Conservation (phyloP, 1,140 invertebrate genomes). For the Drosophila funebris region DNA sequence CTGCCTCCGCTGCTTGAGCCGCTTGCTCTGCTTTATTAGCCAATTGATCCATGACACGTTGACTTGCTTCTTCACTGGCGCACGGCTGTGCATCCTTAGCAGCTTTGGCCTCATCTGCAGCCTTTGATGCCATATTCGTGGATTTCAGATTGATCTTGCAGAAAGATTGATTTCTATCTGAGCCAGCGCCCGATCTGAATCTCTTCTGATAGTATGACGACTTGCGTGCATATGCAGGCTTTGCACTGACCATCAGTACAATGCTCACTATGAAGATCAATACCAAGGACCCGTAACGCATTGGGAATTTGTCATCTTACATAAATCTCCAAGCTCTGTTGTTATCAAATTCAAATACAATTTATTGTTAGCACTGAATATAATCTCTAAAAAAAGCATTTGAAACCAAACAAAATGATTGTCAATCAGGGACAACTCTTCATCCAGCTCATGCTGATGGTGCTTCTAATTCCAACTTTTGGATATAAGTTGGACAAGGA, state of each 20-base stretch:
- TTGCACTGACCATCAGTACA: constrained; percentile 3
- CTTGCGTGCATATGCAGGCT: background rate
- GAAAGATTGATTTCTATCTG: background rate
- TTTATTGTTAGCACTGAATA: background rate
- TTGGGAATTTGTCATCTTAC: constrained; percentile 42
- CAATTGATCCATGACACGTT: constrained; percentile 15
- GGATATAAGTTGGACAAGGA: constrained; percentile 32
- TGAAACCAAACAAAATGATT: constrained; percentile 3
- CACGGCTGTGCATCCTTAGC: constrained; percentile 32
- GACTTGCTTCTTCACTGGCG: constrained; percentile 6
- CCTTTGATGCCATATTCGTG: constrained; percentile 23
- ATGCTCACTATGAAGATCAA: constrained; percentile 27
- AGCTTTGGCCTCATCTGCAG: constrained; percentile 15
- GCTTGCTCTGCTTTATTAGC: constrained; percentile 36
- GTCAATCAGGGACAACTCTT: background rate
- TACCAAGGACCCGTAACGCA: constrained; percentile 34
- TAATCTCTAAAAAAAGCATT: background rate
- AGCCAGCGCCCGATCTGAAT: background rate
- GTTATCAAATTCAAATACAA: background rate
- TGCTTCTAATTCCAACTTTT: background rate
- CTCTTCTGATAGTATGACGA: background rate
- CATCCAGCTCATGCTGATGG: background rate
- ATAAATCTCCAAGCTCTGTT: constrained; percentile 28
- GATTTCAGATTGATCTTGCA: constrained; percentile 27
- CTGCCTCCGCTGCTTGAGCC: constrained; percentile 32